Base-by-base conservation (phyloP, 2,888 invertebrate genomes). In the Caenorhabditis sp. region DNA sequence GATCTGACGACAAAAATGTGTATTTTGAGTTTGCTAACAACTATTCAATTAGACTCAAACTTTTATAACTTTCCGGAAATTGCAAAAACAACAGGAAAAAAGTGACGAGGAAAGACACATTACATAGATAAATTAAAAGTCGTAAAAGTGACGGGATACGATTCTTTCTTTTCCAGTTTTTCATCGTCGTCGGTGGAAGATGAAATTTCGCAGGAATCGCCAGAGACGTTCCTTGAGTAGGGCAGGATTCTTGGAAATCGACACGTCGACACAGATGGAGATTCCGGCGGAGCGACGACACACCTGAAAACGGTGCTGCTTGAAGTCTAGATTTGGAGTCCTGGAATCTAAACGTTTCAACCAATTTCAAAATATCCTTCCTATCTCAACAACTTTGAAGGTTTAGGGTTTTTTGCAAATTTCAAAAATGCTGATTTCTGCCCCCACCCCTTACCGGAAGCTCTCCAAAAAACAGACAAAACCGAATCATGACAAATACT, bases 221-320 rank as follows among this genome's bases (percentile, higher is more conserved):
- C 85, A 72, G 1, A 87, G 38, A 64, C 74, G 82, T 76, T 85
- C 79, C 28, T 85, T 84, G 4, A 86, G 68, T 54, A 83, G 64
- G n/a, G 79, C 59, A 56, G 82, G 82, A 44, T 83, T 80, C 76
- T 70, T 75, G 8, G 84, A 54, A 3, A 80, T 80, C 19, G 82
- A 64, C 38, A 80, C 69, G 72, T 87, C 85, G 26, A 87, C 84
- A 61, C 87, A 87, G 51, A 87, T 68, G 2, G 85, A 63, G 8
- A 85, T 54, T 51, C 82, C 85, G 31, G 82, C 68, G 2, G 82
- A 70, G 41, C 68, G 84, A 5, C 87, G 84, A 49, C 87, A 87
- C 0, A 87, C 87, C 86, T 86, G 54, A 10, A 75, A 70, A 24
- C n/a, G 14, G 54, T 8, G 8, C 14, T 0, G 16, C 4, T 49